Evolutionary conservation across 2,888 invertebrate species (phyloP).

Genomic region (Monoplex corrugatus): DNA sequence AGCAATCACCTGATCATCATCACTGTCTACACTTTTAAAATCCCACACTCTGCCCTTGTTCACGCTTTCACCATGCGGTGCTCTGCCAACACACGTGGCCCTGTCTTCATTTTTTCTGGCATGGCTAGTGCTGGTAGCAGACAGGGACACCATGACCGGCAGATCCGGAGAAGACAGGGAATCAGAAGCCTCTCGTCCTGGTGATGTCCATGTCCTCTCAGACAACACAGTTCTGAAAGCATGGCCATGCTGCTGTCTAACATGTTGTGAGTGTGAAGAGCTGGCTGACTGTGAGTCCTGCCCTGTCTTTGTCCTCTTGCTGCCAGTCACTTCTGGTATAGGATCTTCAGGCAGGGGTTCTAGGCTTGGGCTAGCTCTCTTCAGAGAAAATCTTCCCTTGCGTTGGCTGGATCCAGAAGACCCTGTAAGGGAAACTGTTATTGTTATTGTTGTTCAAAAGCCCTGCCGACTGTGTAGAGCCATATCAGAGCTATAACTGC

Average conservation of each 20-base stretch:
- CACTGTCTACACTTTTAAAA: neutral
- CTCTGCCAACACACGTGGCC: neutral
- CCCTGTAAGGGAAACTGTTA: no score
- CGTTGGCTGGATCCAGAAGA: neutral
- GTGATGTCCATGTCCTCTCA: no score
- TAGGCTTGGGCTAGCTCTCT: neutral
- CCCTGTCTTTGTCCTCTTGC: neutral
- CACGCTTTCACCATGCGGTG: neutral
- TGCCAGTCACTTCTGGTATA: neutral
- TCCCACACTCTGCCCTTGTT: neutral
- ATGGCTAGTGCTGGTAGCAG: neutral
- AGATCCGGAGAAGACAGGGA: neutral
- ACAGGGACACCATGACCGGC: slow-evolving; percentile 35
- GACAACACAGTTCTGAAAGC: neutral
- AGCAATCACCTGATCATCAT: slow-evolving; percentile 4
- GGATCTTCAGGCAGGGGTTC: neutral
- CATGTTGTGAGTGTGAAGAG: neutral
- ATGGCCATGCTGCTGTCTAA: neutral
- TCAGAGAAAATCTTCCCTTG: neutral
- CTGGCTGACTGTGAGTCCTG: neutral
- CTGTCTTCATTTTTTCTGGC: neutral
- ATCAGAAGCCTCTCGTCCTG: neutral
- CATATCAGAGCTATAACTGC: no score
- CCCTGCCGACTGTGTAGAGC: no score
- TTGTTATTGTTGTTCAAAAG: no score